Base-by-base conservation (phyloP, 1,140 invertebrate genomes). In the Papilio helenus region DNA sequence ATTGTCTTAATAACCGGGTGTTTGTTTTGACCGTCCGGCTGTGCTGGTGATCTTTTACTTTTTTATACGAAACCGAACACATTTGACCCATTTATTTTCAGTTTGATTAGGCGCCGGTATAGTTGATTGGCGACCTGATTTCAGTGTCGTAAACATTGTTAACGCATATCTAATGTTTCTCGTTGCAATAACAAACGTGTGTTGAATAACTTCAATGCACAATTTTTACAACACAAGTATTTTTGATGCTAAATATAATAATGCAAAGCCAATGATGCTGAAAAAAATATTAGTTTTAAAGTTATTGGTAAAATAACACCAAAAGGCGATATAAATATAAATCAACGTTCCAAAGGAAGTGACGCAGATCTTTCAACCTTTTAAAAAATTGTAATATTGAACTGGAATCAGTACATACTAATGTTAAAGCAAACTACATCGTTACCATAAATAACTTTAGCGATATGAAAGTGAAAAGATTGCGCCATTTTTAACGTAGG, bases 401-500 rank as follows among this genome's bases (percentile, higher is more conserved):
- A 34, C 29, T 58, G 39, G 76, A 77, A 65, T 18, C 58, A 58
- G 76, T 65, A 77, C 12, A 76, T 20, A 42, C 7, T 46, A 61
- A 77, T 65, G 8, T 34, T n/a, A 77, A 58, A 42, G 55, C 10
- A 77, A 61, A 42, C 23, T 42, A 20, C 76, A 23, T 65, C 9
- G 76, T 61, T 18, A 77, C 55, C 34, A 55, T 46, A 77, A 77
- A 77, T 42, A 61, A 55, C 76, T 39, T 39, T 9, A 39, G 16
- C n/a, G 14, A 23, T 29, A n/a, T 34, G 76, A 61, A 77, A 77
- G n/a, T 44, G 34, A 77, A 76, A 65, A 44, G 18, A 26, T 10
- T 39, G 18, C 9, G 82, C 83, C 88, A 88, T 89, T 89, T 87
- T 85, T 81, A 87, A 71, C 76, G 12, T 26, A 39, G 76, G 65